Conservation (phyloP, 2,888 invertebrate species). For the Trissolcus japonicus region DNA sequence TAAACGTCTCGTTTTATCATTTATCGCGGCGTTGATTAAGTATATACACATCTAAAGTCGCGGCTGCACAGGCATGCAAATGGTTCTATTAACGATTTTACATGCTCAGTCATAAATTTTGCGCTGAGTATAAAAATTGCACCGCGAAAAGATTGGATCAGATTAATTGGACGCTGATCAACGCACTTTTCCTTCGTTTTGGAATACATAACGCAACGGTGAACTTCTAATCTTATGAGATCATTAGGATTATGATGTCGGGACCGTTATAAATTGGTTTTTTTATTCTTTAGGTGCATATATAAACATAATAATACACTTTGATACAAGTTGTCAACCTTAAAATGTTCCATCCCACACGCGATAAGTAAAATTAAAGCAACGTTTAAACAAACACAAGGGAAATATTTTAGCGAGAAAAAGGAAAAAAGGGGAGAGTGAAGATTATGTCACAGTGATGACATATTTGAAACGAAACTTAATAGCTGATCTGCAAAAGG, state of each 20-base stretch:
- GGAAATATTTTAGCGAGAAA: too few species aligned
- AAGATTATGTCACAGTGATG: constrained; percentile 39
- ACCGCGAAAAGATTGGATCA: not conserved
- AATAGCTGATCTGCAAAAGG: constrained; percentile 23
- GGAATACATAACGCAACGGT: not conserved
- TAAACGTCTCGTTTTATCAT: constrained; percentile 28
- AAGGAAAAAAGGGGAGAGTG: not conserved
- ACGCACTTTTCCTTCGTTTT: constrained; percentile 4
- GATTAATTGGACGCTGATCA: constrained; percentile 11
- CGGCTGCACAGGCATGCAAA: constrained; percentile 15
- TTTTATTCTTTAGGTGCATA: too few species aligned
- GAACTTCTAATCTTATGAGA: constrained; percentile 8
- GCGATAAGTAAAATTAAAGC: too few species aligned
- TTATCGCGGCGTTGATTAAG: constrained; percentile 21
- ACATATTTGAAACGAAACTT: constrained; percentile 28
- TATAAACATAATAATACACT: too few species aligned
- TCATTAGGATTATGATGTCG: not conserved
- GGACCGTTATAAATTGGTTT: not conserved
- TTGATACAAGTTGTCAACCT: too few species aligned
- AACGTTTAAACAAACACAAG: too few species aligned
- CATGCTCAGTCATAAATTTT: constrained; percentile 10
- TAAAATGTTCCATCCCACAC: too few species aligned
- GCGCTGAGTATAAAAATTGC: not conserved
- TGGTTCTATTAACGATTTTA: constrained; percentile 34
- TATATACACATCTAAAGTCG: not conserved